Base-by-base conservation (phyloP, 92 coral and sea anemone species). In the Palythoa heliodiscus region DNA sequence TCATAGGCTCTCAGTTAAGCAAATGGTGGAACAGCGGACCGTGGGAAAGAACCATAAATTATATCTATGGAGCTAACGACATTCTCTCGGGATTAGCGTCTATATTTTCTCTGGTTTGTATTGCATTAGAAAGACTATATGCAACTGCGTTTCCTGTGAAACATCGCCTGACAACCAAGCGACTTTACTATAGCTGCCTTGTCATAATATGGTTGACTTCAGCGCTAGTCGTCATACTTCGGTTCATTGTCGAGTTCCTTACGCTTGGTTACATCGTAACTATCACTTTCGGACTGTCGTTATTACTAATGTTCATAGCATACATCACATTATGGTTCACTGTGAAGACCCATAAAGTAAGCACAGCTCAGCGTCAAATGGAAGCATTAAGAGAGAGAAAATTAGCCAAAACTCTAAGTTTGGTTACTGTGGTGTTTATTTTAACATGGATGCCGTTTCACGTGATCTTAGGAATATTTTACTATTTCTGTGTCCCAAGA, bases 381-480 rank as follows among this genome's bases (percentile, higher is more conserved):
- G 35, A 29, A 6, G 52, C 53, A 1, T 11, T 10, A 15, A 40
- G 76, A 38, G 50, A 72, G 0, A 10, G 11, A 16, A n/a, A 40
- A 50, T 22, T 29, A 29, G 35, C 35, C 25, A 37, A 72, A n/a
- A 72, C 76, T 16, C 14, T 40, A 22, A n/a, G 11, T 43, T 15
- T 72, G n/a, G 76, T 40, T 17, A 72, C 53, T 5, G 8, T 16
- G 35, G 35, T 29, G 35, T 29, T 29, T 29, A 29, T 29, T 29
- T 29, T 29, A 29, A 57, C 63, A 10, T 71, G 75, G 75, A 23
- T 71, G 11, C 75, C 75, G 6, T 71, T 71, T 37, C 75, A 71
- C 3, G 17, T 71, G 16, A 19, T 71, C 37, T 11, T 37, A 3
- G 75, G 54, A 40, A 38, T 38, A 38, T 71, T 71, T 16, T 71